Conservation (phyloP, 2,888 invertebrate genomes). For the Archaeoteleia sp. region DNA sequence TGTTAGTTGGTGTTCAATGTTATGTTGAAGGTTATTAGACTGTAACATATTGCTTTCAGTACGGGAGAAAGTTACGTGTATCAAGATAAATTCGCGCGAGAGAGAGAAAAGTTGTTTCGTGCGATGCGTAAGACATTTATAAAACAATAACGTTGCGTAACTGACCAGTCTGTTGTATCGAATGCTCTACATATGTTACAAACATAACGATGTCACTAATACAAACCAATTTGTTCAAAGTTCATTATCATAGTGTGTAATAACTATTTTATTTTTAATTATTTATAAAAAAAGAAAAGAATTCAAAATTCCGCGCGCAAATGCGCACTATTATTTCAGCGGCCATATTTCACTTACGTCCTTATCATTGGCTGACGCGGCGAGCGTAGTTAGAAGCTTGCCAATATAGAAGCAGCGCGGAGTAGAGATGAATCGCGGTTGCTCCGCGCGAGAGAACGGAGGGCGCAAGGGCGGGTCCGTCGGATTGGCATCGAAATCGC, state of each 20-base stretch:
- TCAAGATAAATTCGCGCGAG: conserved; percentile 42
- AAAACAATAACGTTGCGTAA: conserved; percentile 32
- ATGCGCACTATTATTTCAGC: conserved; percentile 42
- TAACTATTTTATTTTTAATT: no score
- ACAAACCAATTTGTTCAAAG: no score
- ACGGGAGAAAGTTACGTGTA: conserved; percentile 48
- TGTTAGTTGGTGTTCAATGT: conserved; percentile 36
- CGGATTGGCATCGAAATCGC: conserved; percentile 30
- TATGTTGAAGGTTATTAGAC: conserved; percentile 52
- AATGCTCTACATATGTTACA: no score
- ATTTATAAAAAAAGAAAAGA: no score
- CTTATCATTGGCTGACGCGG: conserved; percentile 31
- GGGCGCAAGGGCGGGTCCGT: conserved; percentile 37
- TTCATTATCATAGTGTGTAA: no score
- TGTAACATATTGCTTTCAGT: conserved; percentile 52
- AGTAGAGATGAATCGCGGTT: conserved; percentile 10
- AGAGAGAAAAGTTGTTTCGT: conserved; percentile 43
- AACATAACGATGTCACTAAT: no score
- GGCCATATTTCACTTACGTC: conserved; percentile 48
- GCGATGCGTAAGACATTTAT: conserved; percentile 21
- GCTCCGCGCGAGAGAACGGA: no score
- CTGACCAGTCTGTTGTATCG: no score
- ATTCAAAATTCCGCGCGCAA: no score
- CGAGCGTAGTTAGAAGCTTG: conserved; percentile 21
- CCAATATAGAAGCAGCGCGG: conserved; percentile 23